These are phyloP conservation scores for Heterotis niloticus DNA, from an alignment of 2,113 vertebrate genomes.

Conservation along the genomic window DNA sequence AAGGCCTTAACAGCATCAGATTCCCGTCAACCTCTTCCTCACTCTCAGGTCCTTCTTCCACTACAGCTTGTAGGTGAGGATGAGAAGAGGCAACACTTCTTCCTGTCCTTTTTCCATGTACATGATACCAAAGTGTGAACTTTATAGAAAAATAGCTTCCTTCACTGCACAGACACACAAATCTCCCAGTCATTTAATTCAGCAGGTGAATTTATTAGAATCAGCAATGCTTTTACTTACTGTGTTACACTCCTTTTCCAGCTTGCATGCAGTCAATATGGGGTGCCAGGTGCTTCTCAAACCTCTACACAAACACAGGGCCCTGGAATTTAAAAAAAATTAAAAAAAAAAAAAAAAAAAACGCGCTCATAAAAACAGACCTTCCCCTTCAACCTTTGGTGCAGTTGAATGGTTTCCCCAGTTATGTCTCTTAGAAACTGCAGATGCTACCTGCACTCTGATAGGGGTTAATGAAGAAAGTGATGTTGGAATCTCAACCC, in stretches of 20 bases:
- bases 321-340: too few species aligned
- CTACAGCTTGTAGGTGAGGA: background rate
- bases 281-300: background rate
- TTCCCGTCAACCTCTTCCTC: background rate
- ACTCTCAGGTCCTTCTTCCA: background rate
- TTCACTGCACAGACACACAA: background rate
- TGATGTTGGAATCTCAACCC: too few species aligned
- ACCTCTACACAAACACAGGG: background rate
- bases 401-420: too few species aligned
- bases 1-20: too few species aligned
- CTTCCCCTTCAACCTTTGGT: too few species aligned
- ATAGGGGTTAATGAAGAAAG: too few species aligned
- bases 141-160: background rate
- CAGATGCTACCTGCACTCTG: too few species aligned
- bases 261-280: background rate
- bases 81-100: background rate
- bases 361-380: too few species aligned
- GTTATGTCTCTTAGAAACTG: too few species aligned
- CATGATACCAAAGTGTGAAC: background rate
- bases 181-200: background rate
- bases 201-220: background rate
- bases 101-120: background rate
- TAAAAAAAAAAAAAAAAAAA: too few species aligned
- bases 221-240: too few species aligned
- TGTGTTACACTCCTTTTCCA: background rate